A percentile compares a stretch with the other conserved stretches of the same genome.
Evolutionary conservation across 2,888 invertebrate species (phyloP).

Genomic region (Synergus gifuensis): DNA sequence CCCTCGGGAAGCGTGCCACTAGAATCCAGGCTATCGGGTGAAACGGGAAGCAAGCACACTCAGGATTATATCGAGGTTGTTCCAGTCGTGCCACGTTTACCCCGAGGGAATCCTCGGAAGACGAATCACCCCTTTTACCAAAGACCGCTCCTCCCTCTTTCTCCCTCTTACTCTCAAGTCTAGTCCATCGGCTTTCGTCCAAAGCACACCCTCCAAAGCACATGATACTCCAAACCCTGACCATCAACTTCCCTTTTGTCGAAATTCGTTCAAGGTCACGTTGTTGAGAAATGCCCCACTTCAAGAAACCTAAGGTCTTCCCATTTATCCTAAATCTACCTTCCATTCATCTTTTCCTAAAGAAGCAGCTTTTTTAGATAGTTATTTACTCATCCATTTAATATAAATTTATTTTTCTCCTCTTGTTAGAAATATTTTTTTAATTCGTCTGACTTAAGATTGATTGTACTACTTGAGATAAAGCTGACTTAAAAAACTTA

Average conservation of each 20-base stretch:
- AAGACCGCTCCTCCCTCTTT: constrained; percentile 29
- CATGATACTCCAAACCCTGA: constrained; percentile 25
- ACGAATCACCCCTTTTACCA: constrained; percentile 42
- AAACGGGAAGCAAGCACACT: constrained; percentile 35
- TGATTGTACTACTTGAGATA: not conserved
- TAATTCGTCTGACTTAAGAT: not conserved
- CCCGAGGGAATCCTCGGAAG: constrained; percentile 37
- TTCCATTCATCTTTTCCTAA: not conserved
- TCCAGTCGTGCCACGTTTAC: constrained; percentile 29
- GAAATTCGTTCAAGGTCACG: constrained; percentile 39
- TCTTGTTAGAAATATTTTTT: not conserved
- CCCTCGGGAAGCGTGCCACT: constrained; percentile 39
- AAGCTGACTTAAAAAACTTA: too few species aligned
- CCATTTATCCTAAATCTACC: not conserved
- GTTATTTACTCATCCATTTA: not conserved
- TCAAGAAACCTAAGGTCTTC: not conserved
- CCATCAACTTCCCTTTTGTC: constrained; percentile 31
- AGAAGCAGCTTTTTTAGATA: not conserved
- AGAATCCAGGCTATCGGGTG: constrained; percentile 34
- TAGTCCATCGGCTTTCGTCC: not conserved
- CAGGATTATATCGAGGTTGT: constrained; percentile 40
- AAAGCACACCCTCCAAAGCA: constrained; percentile 32
- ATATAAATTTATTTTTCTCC: not conserved
- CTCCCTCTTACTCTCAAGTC: constrained; percentile 4
- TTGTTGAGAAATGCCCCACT: constrained; percentile 7